phyloP scores from a whole-genome alignment of 2,113 vertebrate species.

The Suncus etruscus region DNA sequence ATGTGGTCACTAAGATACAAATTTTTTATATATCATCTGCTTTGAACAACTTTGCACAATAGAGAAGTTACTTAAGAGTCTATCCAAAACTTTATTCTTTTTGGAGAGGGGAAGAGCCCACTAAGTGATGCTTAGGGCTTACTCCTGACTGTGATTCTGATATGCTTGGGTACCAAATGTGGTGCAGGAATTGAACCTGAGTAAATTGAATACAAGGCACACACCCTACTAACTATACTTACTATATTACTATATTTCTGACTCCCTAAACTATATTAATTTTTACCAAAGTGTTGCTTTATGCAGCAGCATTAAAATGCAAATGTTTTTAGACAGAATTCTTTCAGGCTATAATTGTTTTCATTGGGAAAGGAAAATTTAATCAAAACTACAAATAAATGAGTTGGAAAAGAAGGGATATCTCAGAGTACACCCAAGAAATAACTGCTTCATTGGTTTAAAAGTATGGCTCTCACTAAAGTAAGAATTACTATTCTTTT shows the following conservation, averaged over 20 bases:
- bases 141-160: too few relatives aligned
- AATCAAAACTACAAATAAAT: background rate
- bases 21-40: background rate
- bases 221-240: too few relatives aligned
- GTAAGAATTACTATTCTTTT: background rate
- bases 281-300: background rate
- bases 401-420: background rate
- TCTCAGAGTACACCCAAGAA: background rate
- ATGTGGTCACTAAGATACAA: background rate
- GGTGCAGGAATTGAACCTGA: too few relatives aligned
- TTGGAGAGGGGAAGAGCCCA: background rate
- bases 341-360: background rate
- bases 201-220: too few relatives aligned
- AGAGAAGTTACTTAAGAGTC: background rate
- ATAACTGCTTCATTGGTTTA: background rate
- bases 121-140: too few relatives aligned
- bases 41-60: background rate
- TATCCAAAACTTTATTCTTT: background rate
- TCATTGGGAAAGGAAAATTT: background rate
- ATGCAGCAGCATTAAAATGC: background rate
- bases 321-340: constrained; percentile 4
- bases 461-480: background rate
- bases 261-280: background rate
- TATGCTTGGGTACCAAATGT: too few relatives aligned
- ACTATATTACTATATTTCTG: background rate